Evolutionary conservation across 2,113 vertebrate genomes (phyloP).

Genomic region (Chauna torquata): DNA sequence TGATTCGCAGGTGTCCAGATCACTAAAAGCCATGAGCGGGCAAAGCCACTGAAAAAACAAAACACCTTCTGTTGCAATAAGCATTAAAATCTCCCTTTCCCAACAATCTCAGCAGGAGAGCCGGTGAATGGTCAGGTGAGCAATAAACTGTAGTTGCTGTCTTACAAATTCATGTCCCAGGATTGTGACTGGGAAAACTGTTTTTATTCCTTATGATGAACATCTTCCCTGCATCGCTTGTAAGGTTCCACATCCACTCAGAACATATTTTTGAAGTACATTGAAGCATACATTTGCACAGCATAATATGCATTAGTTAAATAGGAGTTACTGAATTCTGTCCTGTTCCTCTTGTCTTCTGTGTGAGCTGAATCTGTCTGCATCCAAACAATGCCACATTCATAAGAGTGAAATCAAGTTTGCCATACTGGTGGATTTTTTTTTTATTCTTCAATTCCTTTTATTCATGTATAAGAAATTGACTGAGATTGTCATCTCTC

Average conservation of each 20-base stretch:
- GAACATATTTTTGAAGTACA: background rate
- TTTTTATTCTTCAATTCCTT: background rate
- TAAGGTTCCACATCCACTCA: background rate
- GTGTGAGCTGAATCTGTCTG: background rate
- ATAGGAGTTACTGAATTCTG: background rate
- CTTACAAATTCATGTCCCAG: background rate
- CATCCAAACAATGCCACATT: background rate
- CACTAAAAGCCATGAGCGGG: background rate
- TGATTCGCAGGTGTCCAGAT: conserved; percentile 24
- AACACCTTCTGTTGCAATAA: background rate
- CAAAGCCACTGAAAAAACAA: background rate
- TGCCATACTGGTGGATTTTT: background rate
- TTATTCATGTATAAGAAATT: background rate
- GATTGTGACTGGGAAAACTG: background rate
- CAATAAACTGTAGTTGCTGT: background rate
- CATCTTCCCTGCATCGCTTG: background rate
- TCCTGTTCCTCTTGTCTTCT: background rate
- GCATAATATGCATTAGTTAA: background rate
- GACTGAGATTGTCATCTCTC: background rate
- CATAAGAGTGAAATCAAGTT: fast-evolving
- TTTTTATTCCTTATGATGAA: background rate
- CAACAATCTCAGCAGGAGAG: background rate
- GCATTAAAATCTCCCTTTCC: background rate
- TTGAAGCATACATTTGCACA: background rate
- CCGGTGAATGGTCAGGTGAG: background rate